Percentiles rank a stretch among this genome's conserved stretches.
These are phyloP conservation scores for Eucidaris tribuloides DNA, from an alignment of 35 echinoderm and acorn worm genomes.

Conservation along the genomic window DNA sequence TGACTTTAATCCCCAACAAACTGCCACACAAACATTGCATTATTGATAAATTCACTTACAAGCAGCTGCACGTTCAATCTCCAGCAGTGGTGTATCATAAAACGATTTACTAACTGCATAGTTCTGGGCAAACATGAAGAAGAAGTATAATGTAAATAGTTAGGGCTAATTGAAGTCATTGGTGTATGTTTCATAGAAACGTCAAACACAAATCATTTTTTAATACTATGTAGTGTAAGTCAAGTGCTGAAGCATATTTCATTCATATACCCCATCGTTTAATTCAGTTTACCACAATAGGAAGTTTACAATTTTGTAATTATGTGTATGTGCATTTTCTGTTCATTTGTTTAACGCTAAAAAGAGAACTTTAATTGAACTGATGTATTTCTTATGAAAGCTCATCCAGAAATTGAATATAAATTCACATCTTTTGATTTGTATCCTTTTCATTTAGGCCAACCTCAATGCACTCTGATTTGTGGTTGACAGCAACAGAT, in stretches of 20 bases:
- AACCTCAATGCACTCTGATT: no score
- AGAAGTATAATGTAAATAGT: neutral
- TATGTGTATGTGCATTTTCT: no score
- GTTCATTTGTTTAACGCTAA: no score
- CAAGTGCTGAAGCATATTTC: neutral
- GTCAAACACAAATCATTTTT: neutral
- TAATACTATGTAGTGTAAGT: neutral
- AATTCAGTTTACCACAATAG: neutral
- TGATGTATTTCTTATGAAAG: no score
- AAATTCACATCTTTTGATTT: no score
- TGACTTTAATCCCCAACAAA: neutral
- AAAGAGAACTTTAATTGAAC: no score
- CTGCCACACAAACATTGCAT: neutral
- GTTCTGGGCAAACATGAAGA: slow-evolving; percentile 13
- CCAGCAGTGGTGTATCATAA: slow-evolving; percentile 25
- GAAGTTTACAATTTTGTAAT: no score
- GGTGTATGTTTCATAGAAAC: neutral
- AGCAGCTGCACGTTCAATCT: slow-evolving; percentile 64
- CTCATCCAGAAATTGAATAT: no score
- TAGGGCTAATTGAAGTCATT: neutral
- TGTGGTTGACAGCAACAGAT: no score
- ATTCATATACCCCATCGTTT: neutral
- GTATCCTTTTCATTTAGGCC: no score
- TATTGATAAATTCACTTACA: no score
- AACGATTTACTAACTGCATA: slow-evolving; percentile 54